Conservation (phyloP, 2,888 invertebrate genomes). For the Hydropsyche betteni region DNA sequence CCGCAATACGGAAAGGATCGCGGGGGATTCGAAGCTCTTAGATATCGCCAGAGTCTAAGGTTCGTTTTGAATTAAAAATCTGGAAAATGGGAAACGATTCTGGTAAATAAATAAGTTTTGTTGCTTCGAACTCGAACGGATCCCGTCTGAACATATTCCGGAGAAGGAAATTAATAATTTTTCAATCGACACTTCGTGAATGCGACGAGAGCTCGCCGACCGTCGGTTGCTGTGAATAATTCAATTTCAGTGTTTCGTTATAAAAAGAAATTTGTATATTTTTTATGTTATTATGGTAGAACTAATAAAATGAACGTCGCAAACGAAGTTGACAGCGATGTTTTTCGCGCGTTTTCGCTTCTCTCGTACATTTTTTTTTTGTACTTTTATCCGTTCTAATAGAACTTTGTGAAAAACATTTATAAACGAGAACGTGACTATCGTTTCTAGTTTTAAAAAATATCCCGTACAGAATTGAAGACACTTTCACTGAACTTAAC, state of each 20-base stretch:
- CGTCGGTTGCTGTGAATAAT: background rate
- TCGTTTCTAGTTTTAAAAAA: too few species aligned
- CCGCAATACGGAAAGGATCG: slow-evolving; percentile 12
- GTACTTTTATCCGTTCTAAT: too few species aligned
- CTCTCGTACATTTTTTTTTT: too few species aligned
- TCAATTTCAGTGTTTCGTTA: background rate
- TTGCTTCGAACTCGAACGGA: background rate
- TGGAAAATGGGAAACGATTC: background rate
- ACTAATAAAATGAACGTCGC: too few species aligned
- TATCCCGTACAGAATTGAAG: too few species aligned
- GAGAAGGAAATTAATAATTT: slow-evolving; percentile 26
- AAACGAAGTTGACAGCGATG: background rate
- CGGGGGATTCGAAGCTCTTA: background rate
- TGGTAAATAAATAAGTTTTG: background rate
- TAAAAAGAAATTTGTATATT: background rate
- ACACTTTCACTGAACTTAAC: too few species aligned
- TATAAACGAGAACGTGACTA: too few species aligned
- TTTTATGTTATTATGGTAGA: too few species aligned
- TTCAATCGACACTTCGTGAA: slow-evolving; percentile 6
- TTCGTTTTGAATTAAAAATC: background rate
- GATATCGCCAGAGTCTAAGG: background rate
- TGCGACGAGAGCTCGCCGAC: background rate
- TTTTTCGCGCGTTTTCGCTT: slow-evolving; percentile 3
- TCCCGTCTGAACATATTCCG: background rate
- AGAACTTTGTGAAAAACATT: too few species aligned